Evolutionary conservation across 2,113 vertebrate species (phyloP).

Genomic region (Phaethornis superciliosus): DNA sequence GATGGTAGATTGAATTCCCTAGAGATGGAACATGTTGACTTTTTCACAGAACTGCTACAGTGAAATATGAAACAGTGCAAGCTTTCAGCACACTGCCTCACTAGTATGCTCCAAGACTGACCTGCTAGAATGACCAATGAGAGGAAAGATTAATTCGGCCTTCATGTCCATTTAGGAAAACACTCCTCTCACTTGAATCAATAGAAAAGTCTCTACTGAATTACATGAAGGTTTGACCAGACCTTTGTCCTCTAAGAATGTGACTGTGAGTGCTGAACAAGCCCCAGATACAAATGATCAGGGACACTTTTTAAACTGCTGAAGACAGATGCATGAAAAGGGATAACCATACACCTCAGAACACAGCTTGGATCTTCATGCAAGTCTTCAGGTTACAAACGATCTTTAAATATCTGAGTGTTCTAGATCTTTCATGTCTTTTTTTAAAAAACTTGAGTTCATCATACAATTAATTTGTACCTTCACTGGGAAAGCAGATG

Average conservation of each 20-base stretch:
- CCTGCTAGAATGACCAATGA: neutral
- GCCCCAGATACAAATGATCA: neutral
- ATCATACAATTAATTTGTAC: neutral
- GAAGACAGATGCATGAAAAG: neutral
- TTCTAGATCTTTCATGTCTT: neutral
- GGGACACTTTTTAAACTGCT: neutral
- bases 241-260: neutral
- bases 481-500: neutral
- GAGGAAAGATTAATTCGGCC: neutral
- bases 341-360: neutral
- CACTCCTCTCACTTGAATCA: neutral
- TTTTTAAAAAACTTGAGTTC: neutral
- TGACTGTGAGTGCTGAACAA: neutral
- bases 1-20: neutral
- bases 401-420: neutral
- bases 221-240: neutral
- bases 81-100: neutral
- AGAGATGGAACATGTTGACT: constrained; percentile 2
- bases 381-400: neutral
- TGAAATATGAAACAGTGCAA: neutral
- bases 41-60: neutral
- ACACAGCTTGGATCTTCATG: accelerated
- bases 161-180: neutral
- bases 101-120: neutral
- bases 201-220: neutral